phyloP scores from a whole-genome alignment of 2,888 invertebrate species.

The Pteria penguin region DNA sequence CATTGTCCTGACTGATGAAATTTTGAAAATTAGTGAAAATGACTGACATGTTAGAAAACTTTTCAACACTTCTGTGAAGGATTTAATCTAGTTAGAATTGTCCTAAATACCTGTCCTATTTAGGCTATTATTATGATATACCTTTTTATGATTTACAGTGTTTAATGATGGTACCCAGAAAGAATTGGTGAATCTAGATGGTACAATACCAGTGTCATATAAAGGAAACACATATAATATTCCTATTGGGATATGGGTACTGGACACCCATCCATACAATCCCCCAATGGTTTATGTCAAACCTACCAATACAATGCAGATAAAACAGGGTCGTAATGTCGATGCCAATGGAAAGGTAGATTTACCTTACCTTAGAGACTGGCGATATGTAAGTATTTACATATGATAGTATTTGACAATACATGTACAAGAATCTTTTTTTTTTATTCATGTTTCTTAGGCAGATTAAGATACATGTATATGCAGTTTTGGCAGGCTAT shows the following conservation, averaged over 20 bases:
- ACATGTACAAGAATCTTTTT: not conserved
- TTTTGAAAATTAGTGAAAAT: too few species aligned
- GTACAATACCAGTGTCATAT: conserved; percentile 95
- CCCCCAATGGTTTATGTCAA: conserved; percentile 94
- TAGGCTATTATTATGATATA: too few species aligned
- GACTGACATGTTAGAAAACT: too few species aligned
- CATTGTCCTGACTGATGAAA: too few species aligned
- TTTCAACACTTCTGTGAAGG: too few species aligned
- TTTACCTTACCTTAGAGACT: conserved; percentile 97
- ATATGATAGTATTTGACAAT: not conserved
- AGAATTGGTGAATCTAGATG: conserved; percentile 90
- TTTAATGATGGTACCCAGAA: conserved; percentile 92
- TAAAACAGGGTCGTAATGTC: conserved; percentile 95
- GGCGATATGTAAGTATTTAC: conserved; percentile 83
- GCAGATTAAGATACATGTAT: too few species aligned
- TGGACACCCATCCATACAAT: conserved; percentile 98
- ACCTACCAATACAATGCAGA: conserved; percentile 96
- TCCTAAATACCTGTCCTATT: too few species aligned
- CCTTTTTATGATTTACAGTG: too few species aligned
- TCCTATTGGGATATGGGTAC: conserved; percentile 96
- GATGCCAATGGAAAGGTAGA: conserved; percentile 97
- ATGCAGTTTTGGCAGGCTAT: too few species aligned
- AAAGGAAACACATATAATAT: conserved; percentile 95
- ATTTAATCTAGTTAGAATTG: too few species aligned
- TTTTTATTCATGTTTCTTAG: too few species aligned